Conservation (phyloP, 2,113 vertebrate genomes). For the Castor canadensis region DNA sequence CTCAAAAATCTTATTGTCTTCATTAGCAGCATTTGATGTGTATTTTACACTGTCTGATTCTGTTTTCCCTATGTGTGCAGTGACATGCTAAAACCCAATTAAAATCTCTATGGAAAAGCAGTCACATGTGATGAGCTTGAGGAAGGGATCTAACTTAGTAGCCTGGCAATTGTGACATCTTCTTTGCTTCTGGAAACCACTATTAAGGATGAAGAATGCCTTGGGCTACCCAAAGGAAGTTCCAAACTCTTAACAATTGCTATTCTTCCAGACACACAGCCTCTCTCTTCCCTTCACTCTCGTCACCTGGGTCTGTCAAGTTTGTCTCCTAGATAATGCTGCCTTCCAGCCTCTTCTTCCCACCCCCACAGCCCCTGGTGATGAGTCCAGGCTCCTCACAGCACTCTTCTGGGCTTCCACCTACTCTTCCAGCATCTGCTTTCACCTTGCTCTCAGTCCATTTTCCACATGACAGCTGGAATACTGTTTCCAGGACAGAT, state of each 20-base stretch:
- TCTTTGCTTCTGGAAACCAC: constrained; percentile 50
- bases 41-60: constrained; percentile 4
- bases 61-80: constrained; percentile 4
- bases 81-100: constrained; percentile 1
- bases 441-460: neutral
- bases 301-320: neutral
- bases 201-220: constrained; percentile 11
- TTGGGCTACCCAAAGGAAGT: neutral
- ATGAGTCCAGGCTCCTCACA: neutral
- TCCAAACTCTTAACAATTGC: neutral
- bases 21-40: neutral
- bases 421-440: neutral
- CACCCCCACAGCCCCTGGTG: neutral
- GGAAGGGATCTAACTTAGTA: neutral
- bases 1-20: constrained; percentile 1
- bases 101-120: neutral
- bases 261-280: neutral
- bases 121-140: neutral
- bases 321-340: neutral
- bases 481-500: constrained; percentile 33
- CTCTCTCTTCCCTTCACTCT: neutral
- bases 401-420: neutral
- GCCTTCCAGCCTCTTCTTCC: neutral
- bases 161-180: neutral
- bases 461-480: neutral